Conservation (phyloP, 2,797 vertebrate species). For the Muraenolepis orangiensis region DNA sequence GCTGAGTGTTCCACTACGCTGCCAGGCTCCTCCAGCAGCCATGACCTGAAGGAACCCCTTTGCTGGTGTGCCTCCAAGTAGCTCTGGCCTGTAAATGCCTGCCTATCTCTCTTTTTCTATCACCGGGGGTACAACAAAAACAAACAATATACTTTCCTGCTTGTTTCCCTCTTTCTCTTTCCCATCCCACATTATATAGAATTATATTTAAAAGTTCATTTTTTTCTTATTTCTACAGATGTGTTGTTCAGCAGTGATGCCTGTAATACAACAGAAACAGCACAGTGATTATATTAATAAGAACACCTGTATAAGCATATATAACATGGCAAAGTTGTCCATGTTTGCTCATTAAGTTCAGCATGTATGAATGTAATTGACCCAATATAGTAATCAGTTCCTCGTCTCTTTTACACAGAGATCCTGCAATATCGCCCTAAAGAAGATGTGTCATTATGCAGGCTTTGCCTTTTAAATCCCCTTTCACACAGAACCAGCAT, state of each 20-base stretch:
- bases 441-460: too few species aligned
- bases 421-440: too few species aligned
- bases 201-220: too few species aligned
- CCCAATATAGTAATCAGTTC: not conserved
- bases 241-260: too few species aligned
- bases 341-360: too few species aligned
- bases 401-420: too few species aligned
- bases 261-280: not conserved
- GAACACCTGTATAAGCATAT: not conserved
- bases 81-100: slow-evolving; percentile 11
- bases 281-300: too few species aligned
- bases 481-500: too few species aligned
- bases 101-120: slow-evolving; percentile 1
- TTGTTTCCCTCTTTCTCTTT: too few species aligned
- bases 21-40: slow-evolving; percentile 24
- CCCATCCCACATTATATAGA: too few species aligned
- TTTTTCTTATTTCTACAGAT: too few species aligned
- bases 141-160: not conserved
- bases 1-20: slow-evolving; percentile 18
- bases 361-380: not conserved
- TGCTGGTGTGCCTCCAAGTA: slow-evolving; percentile 21
- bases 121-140: not conserved
- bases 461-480: too few species aligned
- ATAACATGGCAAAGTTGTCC: not conserved
- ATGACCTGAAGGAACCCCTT: slow-evolving; percentile 27